phyloP scores from a whole-genome alignment of 1,140 invertebrate genomes.

The Venturia canescens region DNA sequence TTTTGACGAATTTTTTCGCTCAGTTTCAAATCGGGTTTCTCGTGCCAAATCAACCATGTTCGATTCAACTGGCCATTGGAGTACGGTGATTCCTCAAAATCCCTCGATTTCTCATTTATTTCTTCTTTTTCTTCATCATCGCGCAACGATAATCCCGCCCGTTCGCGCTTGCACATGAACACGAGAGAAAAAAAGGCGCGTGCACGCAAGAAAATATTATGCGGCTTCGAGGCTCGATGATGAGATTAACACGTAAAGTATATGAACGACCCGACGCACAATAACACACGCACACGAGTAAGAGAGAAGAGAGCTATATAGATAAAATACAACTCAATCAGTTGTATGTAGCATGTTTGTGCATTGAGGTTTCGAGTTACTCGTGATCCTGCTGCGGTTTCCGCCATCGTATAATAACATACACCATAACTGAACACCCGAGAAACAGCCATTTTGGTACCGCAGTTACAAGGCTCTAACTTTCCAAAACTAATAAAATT shows the following conservation, averaged over 20 bases:
- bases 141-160: background rate
- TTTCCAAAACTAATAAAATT: background rate
- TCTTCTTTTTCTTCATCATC: background rate
- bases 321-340: background rate
- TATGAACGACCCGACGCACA: conserved; percentile 4
- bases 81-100: background rate
- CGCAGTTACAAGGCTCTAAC: conserved; percentile 12
- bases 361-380: conserved; percentile 21
- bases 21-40: too few species aligned
- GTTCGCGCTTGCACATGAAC: background rate
- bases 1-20: too few species aligned
- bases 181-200: background rate
- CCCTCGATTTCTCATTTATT: background rate
- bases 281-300: background rate
- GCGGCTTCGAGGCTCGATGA: conserved; percentile 8
- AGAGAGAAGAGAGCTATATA: background rate
- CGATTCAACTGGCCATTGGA: background rate
- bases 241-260: conserved; percentile 3
- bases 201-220: background rate
- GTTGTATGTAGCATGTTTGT: background rate
- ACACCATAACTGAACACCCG: conserved; percentile 3
- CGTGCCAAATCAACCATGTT: too few species aligned
- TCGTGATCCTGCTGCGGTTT: conserved; percentile 4
- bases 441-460: conserved; percentile 19
- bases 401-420: conserved; percentile 12